phyloP scores from a whole-genome alignment of 1,140 invertebrate genomes.

The Drosophila serrata region DNA sequence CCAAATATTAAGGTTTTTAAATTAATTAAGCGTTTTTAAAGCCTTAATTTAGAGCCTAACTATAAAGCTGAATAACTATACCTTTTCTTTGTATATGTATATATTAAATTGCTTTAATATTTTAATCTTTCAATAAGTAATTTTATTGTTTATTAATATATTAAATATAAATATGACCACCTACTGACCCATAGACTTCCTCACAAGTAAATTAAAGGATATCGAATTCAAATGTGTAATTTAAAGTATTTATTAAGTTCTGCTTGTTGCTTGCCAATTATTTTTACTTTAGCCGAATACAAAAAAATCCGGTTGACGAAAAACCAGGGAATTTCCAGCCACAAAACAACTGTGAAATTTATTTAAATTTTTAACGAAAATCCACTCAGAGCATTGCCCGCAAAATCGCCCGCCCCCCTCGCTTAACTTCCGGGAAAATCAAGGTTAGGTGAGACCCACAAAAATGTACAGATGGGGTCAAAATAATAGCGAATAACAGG shows the following conservation, averaged over 20 bases:
- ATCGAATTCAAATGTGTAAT: conserved; percentile 3
- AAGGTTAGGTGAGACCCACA: conserved; percentile 22
- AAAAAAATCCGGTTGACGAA: conserved; percentile 6
- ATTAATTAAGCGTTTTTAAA: no score
- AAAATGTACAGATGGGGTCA: not conserved
- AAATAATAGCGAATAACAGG: not conserved
- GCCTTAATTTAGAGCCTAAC: not conserved
- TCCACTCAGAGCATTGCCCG: conserved; percentile 59
- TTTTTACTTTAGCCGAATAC: conserved; percentile 14
- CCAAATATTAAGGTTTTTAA: not conserved
- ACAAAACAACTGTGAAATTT: conserved; percentile 43
- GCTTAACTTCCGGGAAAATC: conserved; percentile 14
- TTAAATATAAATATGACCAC: not conserved
- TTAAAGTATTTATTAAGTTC: conserved; percentile 16
- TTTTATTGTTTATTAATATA: not conserved
- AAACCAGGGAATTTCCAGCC: conserved; percentile 31
- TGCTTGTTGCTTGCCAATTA: conserved; percentile 23
- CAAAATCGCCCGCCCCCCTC: not conserved
- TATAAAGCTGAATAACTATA: not conserved
- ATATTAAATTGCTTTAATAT: no score
- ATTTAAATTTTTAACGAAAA: conserved; percentile 74
- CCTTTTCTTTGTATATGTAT: not conserved
- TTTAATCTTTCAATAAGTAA: not conserved
- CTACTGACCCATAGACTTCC: not conserved
- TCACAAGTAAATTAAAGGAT: not conserved